A percentile compares a stretch with the other conserved stretches of the same genome.
These are phyloP conservation scores for human (Homo sapiens) DNA, from an alignment of 2,113 vertebrate genomes.

Conservation along the genomic window GRCh38 chr21:24161501-24162000, in stretches of 20 bases:
- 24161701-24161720: not conserved
- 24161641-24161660: not conserved
- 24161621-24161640: not conserved
- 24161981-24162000: conserved; percentile 54
- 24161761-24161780: not conserved
- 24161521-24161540: not conserved
- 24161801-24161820: not conserved
- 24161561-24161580: not conserved
- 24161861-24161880: not conserved
- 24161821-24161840: not conserved
- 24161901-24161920: not conserved
- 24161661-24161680: not conserved
- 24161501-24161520: not conserved
- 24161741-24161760: not conserved
- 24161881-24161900: not conserved
- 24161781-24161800: not conserved
- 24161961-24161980: conserved; percentile 32
- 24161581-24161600: not conserved
- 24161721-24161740: not conserved
- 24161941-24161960: not conserved
- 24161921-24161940: conserved; percentile 20
- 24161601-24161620: not conserved
- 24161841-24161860: not conserved
- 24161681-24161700: not conserved
- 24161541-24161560: not conserved